Evolutionary conservation across 2,797 vertebrate species (phyloP), one percentile per base, ranked within the genome.

Genomic region (Catamblyrhynchus diadema): DNA sequence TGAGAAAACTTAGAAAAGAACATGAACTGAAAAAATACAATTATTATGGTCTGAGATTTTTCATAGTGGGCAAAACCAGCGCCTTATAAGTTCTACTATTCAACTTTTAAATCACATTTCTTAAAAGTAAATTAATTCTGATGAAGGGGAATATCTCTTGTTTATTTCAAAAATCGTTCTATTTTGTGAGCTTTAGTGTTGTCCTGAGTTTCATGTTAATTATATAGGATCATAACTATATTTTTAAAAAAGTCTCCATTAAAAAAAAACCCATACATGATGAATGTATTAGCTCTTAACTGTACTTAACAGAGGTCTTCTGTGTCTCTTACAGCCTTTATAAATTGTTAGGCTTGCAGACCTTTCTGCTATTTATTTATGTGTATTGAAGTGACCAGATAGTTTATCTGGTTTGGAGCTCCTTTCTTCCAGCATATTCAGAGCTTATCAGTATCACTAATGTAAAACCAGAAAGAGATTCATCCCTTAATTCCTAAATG

Each of bases 321-420:
- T 88, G 24, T 11, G 37, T 48, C 25, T 80, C 17, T 51, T 21
- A 32, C 6, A 53, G 35, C 30, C 21, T 45, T 67, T 21, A 48
- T 24, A 48, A 64, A 44, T 56, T 62, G n/a, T 75, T 71, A 81
- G 24, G 9, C 18, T 79, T 79, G 11, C 15, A 23, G 12, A 54
- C 3, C 23, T 89, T 88, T 72, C 69, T 45, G 12, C 10, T 84
- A 6, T 42, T 77, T 61, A 12, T 61, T 57, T 13, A 5, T 9
- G 2, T 24, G 4, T 51, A 41, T 54, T 53, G 48, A 86, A 80
- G 10, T 0, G 0, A 45, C 8, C 0, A 8, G 62, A 32, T 33
- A 24, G 65, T 50, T 69, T 69, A 14, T 47, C 42, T 65, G 12
- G 1, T 77, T 44, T 53, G 53, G 39, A 83, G 5, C 27, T 78